Evolutionary conservation across 1,140 invertebrate species (phyloP), one percentile per base, ranked within the genome.

Genomic region (Zaprionus davidi): DNA sequence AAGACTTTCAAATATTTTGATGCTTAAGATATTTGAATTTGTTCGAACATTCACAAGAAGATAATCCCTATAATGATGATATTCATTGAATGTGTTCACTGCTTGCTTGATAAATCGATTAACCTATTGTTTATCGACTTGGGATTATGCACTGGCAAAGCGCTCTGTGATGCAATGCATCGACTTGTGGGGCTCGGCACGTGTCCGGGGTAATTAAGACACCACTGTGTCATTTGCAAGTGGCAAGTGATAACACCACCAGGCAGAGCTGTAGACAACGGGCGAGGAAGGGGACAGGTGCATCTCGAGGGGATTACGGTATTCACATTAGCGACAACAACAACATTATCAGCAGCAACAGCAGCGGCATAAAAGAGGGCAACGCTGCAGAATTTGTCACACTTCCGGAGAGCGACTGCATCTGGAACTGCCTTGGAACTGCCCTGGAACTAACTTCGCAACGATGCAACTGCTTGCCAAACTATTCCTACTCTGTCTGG

Each of bases 401-500:
- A 51, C 5, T 51, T 51, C 20, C 20, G 46, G 46, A 51, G 46
- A 51, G 11, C 46, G 17, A 51, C 11, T 51, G 11, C 46, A 11
- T 3, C 20, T 24, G 20, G 20, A 51, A 24, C 20, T 12, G n/a
- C 6, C 41, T 20, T 17, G n/a, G 2, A 41, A n/a, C 13, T 7
- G n/a, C n/a, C n/a, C n/a, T n/a, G n/a, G n/a, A n/a, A n/a, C 38
- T 1, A 41, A 1, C 1, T 15, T 38, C 17, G 12, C 28, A 57
- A 46, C 41, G 41, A 71, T 75, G 58, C 34, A 71, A 12, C 31
- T 75, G 17, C 72, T 58, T 3, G 31, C 34, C 12, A 58, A 59
- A 28, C 58, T 75, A 15, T 58, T 75, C n/a, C 38, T 63, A 11
- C 59, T 70, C 13, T 38, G 63, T 44, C 59, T 57, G 51, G 20